Conservation (phyloP, 2,888 invertebrate species). For the Iphiclides podalirius region DNA sequence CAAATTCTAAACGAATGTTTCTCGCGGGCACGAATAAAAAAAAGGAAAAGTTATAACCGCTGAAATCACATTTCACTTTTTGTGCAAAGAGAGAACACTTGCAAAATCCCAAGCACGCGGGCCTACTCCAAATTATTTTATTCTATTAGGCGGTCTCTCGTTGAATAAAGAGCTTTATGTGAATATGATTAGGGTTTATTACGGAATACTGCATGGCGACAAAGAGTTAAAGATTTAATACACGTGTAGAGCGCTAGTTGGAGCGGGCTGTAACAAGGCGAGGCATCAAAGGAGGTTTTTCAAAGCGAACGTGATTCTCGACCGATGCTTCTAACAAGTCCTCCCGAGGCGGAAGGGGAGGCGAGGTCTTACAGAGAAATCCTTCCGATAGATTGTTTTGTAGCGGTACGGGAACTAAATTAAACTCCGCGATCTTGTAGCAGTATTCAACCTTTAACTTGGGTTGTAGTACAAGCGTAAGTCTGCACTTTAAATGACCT, state of each 20-base stretch:
- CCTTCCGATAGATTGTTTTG: slow-evolving; percentile 26
- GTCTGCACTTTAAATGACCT: no score
- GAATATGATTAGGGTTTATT: slow-evolving; percentile 32
- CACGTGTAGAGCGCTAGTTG: slow-evolving; percentile 55
- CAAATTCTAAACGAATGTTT: slow-evolving; percentile 11
- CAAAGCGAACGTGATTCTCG: slow-evolving; percentile 68
- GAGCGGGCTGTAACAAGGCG: slow-evolving; percentile 53
- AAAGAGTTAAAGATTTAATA: slow-evolving; percentile 52
- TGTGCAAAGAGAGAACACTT: slow-evolving; percentile 38
- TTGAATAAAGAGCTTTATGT: slow-evolving; percentile 28
- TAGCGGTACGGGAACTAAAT: slow-evolving; percentile 5
- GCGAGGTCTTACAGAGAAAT: slow-evolving; percentile 46
- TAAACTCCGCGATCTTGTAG: neutral
- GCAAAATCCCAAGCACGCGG: slow-evolving; percentile 52
- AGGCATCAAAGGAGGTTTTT: slow-evolving; percentile 65
- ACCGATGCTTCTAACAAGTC: slow-evolving; percentile 61
- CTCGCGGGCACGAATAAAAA: slow-evolving; percentile 18
- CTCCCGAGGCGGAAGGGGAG: slow-evolving; percentile 43
- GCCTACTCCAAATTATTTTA: slow-evolving; percentile 53
- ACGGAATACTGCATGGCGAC: no score
- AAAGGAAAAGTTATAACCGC: slow-evolving; percentile 30
- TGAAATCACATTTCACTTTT: slow-evolving; percentile 26
- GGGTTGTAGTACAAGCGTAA: no score
- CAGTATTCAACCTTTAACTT: no score
- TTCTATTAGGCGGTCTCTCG: slow-evolving; percentile 32